Percentiles rank a stretch among this genome's conserved stretches.
These are phyloP conservation scores for Perodicticus potto DNA, from an alignment of 2,797 vertebrate genomes.

Conservation along the genomic window DNA sequence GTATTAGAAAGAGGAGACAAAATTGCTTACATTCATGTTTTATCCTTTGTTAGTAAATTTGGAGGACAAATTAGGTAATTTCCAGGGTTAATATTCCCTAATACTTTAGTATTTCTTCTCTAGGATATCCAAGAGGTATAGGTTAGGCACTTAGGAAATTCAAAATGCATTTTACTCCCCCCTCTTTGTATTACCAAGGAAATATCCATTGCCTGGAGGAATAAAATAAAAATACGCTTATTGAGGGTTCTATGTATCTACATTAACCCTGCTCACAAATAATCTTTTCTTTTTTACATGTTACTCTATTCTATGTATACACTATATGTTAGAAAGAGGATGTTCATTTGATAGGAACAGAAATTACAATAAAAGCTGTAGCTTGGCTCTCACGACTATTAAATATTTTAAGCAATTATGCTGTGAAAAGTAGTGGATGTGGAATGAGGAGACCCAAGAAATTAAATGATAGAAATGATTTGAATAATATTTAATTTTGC, in stretches of 20 bases:
- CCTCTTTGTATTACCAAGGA: background rate
- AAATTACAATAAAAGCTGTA: background rate
- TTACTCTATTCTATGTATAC: background rate
- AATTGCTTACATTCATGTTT: background rate
- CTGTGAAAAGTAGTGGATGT: background rate
- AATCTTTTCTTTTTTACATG: background rate
- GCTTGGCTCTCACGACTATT: background rate
- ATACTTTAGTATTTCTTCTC: background rate
- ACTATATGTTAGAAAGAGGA: background rate
- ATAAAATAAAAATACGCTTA: background rate
- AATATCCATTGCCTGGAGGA: background rate
- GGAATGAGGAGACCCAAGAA: background rate
- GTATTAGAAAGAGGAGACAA: background rate
- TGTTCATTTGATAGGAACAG: background rate
- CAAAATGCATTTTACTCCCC: background rate
- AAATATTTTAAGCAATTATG: background rate
- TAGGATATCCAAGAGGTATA: background rate
- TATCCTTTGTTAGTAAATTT: background rate
- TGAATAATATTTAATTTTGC: background rate
- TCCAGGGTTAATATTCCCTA: background rate
- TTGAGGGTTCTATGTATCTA: background rate
- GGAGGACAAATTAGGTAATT: background rate
- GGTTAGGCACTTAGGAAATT: background rate
- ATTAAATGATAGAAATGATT: background rate
- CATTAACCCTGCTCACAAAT: background rate